Evolutionary conservation across 1,140 invertebrate genomes (phyloP), one percentile per base, ranked within the genome.

Genomic region (Triops longicaudatus): DNA sequence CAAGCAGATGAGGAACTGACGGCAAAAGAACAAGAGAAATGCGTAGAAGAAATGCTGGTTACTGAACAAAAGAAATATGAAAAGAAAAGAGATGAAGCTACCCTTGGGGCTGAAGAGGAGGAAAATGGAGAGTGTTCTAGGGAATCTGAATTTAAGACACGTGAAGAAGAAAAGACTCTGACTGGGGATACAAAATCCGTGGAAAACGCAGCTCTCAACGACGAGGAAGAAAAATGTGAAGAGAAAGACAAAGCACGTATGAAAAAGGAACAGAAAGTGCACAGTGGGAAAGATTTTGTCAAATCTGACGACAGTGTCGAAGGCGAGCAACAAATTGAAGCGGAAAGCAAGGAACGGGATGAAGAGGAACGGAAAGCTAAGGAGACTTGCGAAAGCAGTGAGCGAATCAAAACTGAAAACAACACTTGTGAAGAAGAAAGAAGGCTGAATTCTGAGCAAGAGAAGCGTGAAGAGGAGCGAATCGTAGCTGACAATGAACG

Each of bases 401-500:
- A 76, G 26, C 17, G 75, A 43, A 43, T 22, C 22, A 6, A 14
- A 76, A 26, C 26, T 50, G 17, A 28, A 26, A 41, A 41, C n/a
- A 22, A 10, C 12, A 3, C 22, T 2, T 7, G 1, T 26, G 74
- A 77, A 72, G 44, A 1, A 77, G 43, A 73, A 78, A 12, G 17
- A 73, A 72, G 73, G 27, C 11, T 74, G 41, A n/a, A 9, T 73
- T n/a, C 41, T 63, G 72, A 76, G 31, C 10, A 63, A 26, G 28
- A 76, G 26, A 31, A 78, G 41, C 27, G 75, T 28, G 78, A 75
- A 73, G 1, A 75, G 72, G 72, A 71, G 73, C 63, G 22, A 31
- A 12, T 27, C 17, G 31, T 7, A 37, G 31, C 7, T 37, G 31
- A 37, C 2, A 37, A 37, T 7, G 5, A 75, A 14, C 41, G 63